Conservation (phyloP, 2,113 vertebrate species). For the Rhinoderma darwinii region DNA sequence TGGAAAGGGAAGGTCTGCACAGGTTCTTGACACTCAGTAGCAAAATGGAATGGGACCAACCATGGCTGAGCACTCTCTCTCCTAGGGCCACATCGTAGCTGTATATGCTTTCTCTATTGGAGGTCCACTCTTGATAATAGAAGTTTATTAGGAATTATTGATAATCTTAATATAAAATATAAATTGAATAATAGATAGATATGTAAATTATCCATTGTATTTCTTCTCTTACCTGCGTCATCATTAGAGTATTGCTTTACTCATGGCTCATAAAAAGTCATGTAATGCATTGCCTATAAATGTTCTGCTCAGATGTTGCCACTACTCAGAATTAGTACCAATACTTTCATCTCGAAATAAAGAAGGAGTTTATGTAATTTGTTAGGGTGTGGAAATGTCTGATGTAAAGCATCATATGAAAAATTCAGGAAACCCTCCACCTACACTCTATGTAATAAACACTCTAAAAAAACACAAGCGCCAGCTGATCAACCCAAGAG, state of each 20-base stretch:
- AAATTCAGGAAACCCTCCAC: neutral
- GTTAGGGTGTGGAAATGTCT: constrained; percentile 25
- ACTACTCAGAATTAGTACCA: neutral
- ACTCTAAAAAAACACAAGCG: neutral
- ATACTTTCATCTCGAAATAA: constrained; percentile 42
- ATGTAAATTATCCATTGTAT: neutral
- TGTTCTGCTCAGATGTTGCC: neutral
- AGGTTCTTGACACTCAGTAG: no score
- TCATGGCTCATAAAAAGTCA: neutral
- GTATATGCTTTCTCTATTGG: no score
- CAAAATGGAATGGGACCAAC: no score
- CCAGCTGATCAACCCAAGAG: neutral
- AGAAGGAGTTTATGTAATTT: constrained; percentile 13
- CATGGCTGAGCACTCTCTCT: no score
- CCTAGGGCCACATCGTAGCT: no score
- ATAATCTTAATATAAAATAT: neutral
- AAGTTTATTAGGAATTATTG: no score
- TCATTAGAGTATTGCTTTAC: neutral
- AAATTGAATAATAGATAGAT: neutral
- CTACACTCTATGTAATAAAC: neutral
- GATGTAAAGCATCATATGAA: constrained; percentile 39
- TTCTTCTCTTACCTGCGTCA: neutral
- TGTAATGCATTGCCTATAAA: neutral
- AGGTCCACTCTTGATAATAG: no score
- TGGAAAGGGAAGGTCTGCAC: no score